phyloP scores from a whole-genome alignment of 2,113 vertebrate species.

The Microcebus murinus region DNA sequence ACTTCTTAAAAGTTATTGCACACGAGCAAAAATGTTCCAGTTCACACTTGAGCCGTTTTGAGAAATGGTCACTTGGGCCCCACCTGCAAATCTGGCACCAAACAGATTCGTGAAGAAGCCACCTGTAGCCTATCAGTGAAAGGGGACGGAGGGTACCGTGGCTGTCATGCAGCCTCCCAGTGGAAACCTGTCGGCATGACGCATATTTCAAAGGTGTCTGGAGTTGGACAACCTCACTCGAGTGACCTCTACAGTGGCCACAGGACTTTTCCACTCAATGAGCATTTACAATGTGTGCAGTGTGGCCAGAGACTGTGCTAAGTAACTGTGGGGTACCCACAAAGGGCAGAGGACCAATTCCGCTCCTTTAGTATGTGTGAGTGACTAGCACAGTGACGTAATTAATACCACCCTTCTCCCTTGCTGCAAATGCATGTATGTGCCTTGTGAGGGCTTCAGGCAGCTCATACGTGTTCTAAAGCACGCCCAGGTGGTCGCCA shows the following conservation, averaged over 20 bases:
- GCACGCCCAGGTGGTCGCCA: too few species aligned
- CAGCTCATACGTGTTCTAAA: neutral
- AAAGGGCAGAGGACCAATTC: neutral
- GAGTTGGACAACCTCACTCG: neutral
- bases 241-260: neutral
- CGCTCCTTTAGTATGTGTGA: neutral
- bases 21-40: neutral
- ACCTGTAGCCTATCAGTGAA: rapidly evolving
- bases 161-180: rapidly evolving
- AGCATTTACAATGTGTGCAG: too few species aligned
- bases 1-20: neutral
- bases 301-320: neutral
- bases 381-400: too few species aligned
- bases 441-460: neutral
- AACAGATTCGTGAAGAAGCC: neutral
- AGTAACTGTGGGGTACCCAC: neutral
- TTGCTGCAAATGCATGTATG: neutral
- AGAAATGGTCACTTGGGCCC: neutral
- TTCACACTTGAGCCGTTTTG: neutral
- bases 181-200: neutral
- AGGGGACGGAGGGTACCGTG: rapidly evolving
- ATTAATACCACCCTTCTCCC: neutral
- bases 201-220: rapidly evolving
- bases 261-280: neutral
- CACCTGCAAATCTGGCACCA: neutral